Conservation (phyloP, 1,140 invertebrate species). For the Chrysomallon squamiferum region DNA sequence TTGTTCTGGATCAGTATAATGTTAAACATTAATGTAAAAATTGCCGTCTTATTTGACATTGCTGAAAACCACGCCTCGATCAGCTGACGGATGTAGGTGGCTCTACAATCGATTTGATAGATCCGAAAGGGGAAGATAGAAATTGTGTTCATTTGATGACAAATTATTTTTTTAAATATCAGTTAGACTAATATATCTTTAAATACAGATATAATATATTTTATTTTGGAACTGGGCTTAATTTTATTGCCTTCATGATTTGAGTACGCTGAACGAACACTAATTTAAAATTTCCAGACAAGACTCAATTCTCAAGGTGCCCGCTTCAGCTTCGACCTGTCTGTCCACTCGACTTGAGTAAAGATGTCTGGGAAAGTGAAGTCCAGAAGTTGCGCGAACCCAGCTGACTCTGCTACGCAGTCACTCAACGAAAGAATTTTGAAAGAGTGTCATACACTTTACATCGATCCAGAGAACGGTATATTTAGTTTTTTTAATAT, state of each 20-base stretch:
- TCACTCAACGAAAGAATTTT: constrained; percentile 69
- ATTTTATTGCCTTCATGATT: too few species aligned
- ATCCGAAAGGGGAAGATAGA: constrained; percentile 22
- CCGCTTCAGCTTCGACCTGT: constrained; percentile 5
- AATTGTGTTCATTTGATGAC: neutral
- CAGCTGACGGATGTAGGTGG: constrained; percentile 59
- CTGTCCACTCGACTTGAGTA: constrained; percentile 33
- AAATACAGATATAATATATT: too few species aligned
- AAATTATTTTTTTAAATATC: too few species aligned
- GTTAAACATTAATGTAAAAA: neutral
- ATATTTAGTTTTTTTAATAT: constrained; percentile 15
- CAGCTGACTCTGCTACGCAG: constrained; percentile 64
- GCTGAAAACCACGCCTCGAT: constrained; percentile 44
- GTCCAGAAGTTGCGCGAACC: constrained; percentile 63
- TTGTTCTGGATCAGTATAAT: neutral
- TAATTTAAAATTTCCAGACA: constrained; percentile 5
- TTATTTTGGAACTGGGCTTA: too few species aligned
- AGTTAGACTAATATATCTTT: too few species aligned
- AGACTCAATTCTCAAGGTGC: neutral
- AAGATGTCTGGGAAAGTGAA: constrained; percentile 66
- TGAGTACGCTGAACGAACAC: too few species aligned
- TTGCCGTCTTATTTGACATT: constrained; percentile 24
- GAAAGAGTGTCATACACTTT: constrained; percentile 68
- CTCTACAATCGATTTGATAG: constrained; percentile 31
- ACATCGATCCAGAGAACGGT: constrained; percentile 69